Evolutionary conservation across 2,888 invertebrate species (phyloP), one percentile per base, ranked within the genome.

Genomic region (Amiota mariae): DNA sequence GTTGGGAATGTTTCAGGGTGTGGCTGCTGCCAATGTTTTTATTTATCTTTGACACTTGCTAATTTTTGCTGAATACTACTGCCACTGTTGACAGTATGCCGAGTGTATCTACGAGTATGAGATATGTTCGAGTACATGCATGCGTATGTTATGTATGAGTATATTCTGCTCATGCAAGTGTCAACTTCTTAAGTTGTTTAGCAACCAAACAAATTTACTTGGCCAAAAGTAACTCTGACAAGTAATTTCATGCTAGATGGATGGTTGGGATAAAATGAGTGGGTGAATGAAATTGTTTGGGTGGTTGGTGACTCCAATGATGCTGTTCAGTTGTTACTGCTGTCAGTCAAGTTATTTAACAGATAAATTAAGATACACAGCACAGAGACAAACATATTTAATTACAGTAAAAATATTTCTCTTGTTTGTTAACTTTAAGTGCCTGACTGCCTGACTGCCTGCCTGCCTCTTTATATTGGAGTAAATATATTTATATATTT

Each of bases 1-100:
- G 36, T 36, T 36, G 36, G 36, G 36, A 36, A 36, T 36, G 36
- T 36, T 24, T 24, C 24, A 24, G 24, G 24, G 24, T 24, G 24
- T 24, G 24, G 24, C 47, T 66, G 48, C 46, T 12, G n/a, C 15
- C 18, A 20, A 11, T 15, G 72, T 77, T 77, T 77, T 77, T 83
- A 83, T 83, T 83, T 83, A 80, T 84, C 85, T 84, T 82, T 83
- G 82, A 81, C 85, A 84, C 85, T 83, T 84, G 83, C 85, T 84
- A 83, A 83, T 84, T 83, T 83, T 78, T 76, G 76, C 74, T 36
- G 57, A 70, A 75, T 78, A 77, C 78, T 78, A 77, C 78, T 79
- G 64, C 74, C 81, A 51, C 12, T 51, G 82, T 78, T 78, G 80
- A 79, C 78, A 77, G 36, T 48, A 84, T 80, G 81, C 36, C 36